These are phyloP conservation scores for Mus caroli DNA, from an alignment of 2,797 vertebrate species.

Conservation along the genomic window DNA sequence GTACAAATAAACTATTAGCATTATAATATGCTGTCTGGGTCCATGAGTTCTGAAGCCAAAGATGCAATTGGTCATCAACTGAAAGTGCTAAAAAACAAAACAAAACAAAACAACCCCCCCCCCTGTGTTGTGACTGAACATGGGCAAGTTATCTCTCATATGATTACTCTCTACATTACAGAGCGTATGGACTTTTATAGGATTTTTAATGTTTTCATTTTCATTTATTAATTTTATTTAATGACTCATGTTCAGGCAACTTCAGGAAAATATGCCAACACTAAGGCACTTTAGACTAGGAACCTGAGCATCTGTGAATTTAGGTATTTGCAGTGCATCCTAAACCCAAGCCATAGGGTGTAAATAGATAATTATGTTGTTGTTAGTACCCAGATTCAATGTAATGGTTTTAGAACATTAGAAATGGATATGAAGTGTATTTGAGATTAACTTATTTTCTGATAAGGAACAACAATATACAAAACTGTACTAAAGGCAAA, in stretches of 20 bases:
- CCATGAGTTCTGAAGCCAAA: neutral
- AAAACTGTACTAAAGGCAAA: neutral
- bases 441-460: slow-evolving; percentile 34
- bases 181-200: neutral
- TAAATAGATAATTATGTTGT: neutral
- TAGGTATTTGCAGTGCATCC: neutral
- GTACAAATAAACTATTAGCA: slow-evolving; percentile 38
- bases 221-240: neutral
- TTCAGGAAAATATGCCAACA: neutral
- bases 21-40: neutral
- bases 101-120: too few species aligned
- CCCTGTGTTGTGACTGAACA: neutral
- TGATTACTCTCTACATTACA: neutral
- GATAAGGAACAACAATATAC: neutral
- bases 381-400: neutral
- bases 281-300: too few species aligned
- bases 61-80: neutral
- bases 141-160: neutral
- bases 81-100: neutral
- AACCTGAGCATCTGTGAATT: neutral
- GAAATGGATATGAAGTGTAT: neutral
- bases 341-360: neutral
- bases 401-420: neutral
- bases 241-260: neutral
- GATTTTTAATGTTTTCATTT: neutral